Conservation (phyloP, 2,888 invertebrate species). For the Masnerella sp. region DNA sequence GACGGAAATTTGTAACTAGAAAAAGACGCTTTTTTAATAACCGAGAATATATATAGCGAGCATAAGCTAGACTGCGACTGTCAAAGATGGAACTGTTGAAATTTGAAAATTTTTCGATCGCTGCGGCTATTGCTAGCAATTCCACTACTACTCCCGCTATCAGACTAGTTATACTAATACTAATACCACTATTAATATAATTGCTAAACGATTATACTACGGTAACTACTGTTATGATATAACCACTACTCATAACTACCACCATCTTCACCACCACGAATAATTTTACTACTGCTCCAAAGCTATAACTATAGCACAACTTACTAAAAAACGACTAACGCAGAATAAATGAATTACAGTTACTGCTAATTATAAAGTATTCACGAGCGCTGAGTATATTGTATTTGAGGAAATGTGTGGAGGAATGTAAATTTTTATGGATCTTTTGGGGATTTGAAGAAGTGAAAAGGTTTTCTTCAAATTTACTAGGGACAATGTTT, state of each 20-base stretch:
- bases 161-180: constrained; percentile 51
- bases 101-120: constrained; percentile 26
- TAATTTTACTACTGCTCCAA: constrained; percentile 63
- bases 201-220: constrained; percentile 50
- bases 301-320: constrained; percentile 62
- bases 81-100: constrained; percentile 38
- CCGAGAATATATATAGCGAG: constrained; percentile 5
- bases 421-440: constrained; percentile 10
- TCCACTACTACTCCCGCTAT: constrained; percentile 54
- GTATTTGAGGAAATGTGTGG: constrained; percentile 15
- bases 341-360: constrained; percentile 49
- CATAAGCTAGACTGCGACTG: constrained; percentile 20
- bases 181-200: constrained; percentile 60
- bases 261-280: constrained; percentile 67
- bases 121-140: constrained; percentile 57
- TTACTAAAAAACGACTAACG: constrained; percentile 64
- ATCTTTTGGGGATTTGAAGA: constrained; percentile 5
- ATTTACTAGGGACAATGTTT: not conserved
- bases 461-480: not conserved
- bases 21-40: constrained; percentile 20
- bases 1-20: constrained; percentile 12
- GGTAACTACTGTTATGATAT: constrained; percentile 57
- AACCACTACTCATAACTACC: constrained; percentile 62
- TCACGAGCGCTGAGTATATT: constrained; percentile 34
- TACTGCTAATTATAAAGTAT: constrained; percentile 60